Base-by-base conservation (phyloP, 2,888 invertebrate species). In the Cryptosula pallasiana region DNA sequence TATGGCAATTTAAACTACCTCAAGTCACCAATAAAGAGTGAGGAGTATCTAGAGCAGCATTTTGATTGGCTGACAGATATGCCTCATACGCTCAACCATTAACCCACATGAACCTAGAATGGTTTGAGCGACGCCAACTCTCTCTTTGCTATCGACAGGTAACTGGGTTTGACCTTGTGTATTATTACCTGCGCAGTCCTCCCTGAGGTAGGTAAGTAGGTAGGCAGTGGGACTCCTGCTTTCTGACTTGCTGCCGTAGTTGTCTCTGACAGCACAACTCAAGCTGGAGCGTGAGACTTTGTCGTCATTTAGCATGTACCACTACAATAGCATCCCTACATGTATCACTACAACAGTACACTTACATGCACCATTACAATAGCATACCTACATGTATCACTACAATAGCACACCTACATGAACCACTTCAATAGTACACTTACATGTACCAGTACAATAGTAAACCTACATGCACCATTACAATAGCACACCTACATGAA, bases 251-350 rank as follows among this genome's bases (percentile, higher is more conserved):
- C 32, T 63, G 13, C 63, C 63, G 27, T 63, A 63, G 32, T 63
- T 63, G 29, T 63, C 63, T 63, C 63, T 27, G 29, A 63, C 32
- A 13, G 63, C 63, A 63, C 29, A 27, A 13, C 25, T 29, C 9
- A 27, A 5, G 32, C 27, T 27, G 27, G 63, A 63, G 13, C 9
- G 9, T 29, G 2, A 9, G 16, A 63, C 63, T 9, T 32, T 9
- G 27, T 27, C 63, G 32, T 63, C 63, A 63, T 63, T 63, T 16
- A 63, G 32, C 63, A 27, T 63, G 32, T 29, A 63, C 63, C 63
- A 63, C 63, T 63, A n/a, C 29, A 63, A 63, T 5, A 63, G 5
- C 20, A 23, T 5, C 45, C 45, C 45, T 45, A 45, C 45, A 45
- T 45, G 45, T 45, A 5, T 45, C 5, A 45, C 20, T 20, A 45